phyloP scores from a whole-genome alignment of 2,797 vertebrate genomes.

The Pseudochaenichthys georgianus region DNA sequence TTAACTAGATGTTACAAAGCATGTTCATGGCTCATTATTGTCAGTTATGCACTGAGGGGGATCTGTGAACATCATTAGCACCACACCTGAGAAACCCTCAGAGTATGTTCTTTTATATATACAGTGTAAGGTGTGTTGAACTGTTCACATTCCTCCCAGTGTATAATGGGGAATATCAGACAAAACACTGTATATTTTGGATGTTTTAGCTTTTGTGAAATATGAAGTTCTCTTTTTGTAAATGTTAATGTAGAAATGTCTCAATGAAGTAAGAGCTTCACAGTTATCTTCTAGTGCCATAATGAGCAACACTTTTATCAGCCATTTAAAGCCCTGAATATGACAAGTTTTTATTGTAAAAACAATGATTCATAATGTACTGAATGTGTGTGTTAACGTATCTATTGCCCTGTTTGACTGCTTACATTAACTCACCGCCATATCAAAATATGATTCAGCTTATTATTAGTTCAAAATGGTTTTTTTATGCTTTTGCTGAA shows the following conservation, averaged over 20 bases:
- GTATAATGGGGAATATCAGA: constrained; percentile 38
- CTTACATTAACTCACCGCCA: constrained; percentile 15
- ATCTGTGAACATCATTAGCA: constrained; percentile 5
- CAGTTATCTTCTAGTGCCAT: constrained; percentile 25
- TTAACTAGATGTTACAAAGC: constrained; percentile 31
- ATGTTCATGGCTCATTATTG: constrained; percentile 11
- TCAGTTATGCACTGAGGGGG: constrained; percentile 28
- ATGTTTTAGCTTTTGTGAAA: constrained; percentile 58
- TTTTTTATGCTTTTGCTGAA: constrained; percentile 29
- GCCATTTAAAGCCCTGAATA: constrained; percentile 17
- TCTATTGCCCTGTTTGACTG: constrained; percentile 24
- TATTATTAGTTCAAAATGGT: constrained; percentile 5
- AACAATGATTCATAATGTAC: constrained; percentile 22
- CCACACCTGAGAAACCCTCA: constrained; percentile 11
- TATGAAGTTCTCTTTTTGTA: constrained; percentile 46
- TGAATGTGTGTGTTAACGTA: constrained; percentile 36
- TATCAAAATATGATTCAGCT: background rate
- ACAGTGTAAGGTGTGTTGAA: constrained; percentile 41
- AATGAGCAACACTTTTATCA: background rate
- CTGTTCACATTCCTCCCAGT: constrained; percentile 60
- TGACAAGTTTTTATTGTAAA: constrained; percentile 2
- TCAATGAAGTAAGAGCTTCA: constrained; percentile 37
- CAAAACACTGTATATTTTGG: constrained; percentile 59
- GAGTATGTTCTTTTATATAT: constrained; percentile 49
- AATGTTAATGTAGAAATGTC: constrained; percentile 56